Percentiles rank a stretch among this genome's conserved stretches.
These are phyloP conservation scores for Phaethon lepturus DNA, from an alignment of 2,113 vertebrate species.

Conservation along the genomic window DNA sequence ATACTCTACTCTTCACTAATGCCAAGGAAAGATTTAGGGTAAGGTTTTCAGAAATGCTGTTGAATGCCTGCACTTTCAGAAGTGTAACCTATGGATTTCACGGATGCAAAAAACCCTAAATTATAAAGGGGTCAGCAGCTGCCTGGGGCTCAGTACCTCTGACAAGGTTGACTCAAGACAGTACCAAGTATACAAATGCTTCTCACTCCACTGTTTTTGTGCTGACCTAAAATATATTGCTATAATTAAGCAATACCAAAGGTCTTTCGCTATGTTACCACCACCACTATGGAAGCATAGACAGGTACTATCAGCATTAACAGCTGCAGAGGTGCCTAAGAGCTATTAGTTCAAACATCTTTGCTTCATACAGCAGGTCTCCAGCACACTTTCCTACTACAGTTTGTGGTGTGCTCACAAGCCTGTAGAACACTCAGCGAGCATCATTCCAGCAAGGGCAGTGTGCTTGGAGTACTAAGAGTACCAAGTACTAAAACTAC, in stretches of 20 bases:
- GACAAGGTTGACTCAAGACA: background rate
- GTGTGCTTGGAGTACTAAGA: too few relatives aligned
- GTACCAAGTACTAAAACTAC: too few relatives aligned
- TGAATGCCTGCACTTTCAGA: background rate
- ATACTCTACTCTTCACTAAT: too few relatives aligned
- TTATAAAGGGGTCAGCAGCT: background rate
- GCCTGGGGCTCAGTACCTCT: background rate
- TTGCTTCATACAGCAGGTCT: background rate
- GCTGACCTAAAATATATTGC: background rate
- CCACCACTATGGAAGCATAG: background rate
- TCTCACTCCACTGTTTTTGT: background rate
- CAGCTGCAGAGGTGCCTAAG: too few relatives aligned
- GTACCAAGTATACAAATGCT: background rate
- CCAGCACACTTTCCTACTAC: fast-evolving
- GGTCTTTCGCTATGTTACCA: background rate
- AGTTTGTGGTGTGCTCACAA: fast-evolving
- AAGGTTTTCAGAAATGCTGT: background rate
- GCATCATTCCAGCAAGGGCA: background rate
- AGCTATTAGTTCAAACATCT: background rate
- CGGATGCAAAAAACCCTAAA: background rate
- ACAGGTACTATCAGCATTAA: too few relatives aligned
- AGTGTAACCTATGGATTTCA: background rate
- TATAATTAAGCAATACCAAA: background rate
- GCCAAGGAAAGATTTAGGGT: background rate
- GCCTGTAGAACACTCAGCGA: fast-evolving